Conservation (phyloP, 2,113 vertebrate species). For the Mustelus asterias region DNA sequence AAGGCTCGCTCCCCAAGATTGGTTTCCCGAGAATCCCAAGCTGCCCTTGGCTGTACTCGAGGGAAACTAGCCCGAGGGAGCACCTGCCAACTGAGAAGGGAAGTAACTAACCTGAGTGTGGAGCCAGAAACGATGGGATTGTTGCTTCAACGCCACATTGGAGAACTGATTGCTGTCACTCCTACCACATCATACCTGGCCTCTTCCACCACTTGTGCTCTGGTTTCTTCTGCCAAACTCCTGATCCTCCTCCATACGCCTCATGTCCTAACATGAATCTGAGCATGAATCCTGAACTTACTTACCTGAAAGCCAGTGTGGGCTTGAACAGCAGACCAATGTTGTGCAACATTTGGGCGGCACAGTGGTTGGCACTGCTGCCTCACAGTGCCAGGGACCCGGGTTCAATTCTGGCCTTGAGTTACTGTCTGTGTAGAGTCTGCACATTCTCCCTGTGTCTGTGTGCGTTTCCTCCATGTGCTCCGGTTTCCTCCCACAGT, state of each 20-base stretch:
- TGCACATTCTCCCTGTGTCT: too few relatives aligned
- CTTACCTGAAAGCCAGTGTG: not conserved
- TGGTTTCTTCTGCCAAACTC: not conserved
- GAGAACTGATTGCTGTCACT: not conserved
- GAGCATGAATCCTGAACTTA: not conserved
- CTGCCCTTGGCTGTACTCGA: not conserved
- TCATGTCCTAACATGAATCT: not conserved
- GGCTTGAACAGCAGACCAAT: not conserved
- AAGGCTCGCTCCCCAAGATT: not conserved
- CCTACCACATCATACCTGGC: not conserved
- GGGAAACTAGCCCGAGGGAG: not conserved
- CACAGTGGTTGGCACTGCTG: too few relatives aligned
- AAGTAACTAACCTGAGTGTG: not conserved
- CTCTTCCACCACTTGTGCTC: not conserved
- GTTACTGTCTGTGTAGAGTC: too few relatives aligned
- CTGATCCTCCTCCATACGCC: not conserved
- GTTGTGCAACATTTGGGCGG: not conserved
- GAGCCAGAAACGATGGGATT: not conserved
- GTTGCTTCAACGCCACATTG: not conserved
- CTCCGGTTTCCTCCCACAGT: too few relatives aligned
- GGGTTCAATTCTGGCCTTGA: too few relatives aligned
- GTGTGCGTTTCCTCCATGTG: too few relatives aligned
- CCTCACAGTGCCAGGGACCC: too few relatives aligned
- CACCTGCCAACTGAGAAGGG: not conserved
- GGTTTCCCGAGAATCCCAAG: not conserved